phyloP scores from a whole-genome alignment of 2,113 vertebrate genomes.

The Lampris megalopsis region DNA sequence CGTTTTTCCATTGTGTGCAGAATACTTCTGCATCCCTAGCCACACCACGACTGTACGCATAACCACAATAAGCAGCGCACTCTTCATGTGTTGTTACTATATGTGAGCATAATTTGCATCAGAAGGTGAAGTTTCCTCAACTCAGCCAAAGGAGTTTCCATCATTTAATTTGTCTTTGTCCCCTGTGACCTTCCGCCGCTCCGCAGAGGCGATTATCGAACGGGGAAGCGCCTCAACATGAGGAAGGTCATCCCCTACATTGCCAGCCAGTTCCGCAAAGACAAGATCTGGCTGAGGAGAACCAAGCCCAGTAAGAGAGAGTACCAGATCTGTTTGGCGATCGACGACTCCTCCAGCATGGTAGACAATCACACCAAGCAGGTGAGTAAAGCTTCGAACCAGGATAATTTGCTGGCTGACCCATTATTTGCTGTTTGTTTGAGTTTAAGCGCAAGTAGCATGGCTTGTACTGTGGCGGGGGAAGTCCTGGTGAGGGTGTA shows the following conservation, averaged over 20 bases:
- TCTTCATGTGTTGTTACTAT: too few relatives aligned
- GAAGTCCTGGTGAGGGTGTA: too few relatives aligned
- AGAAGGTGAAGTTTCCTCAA: too few relatives aligned
- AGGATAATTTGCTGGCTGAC: not conserved
- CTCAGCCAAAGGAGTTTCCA: too few relatives aligned
- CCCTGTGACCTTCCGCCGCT: not conserved
- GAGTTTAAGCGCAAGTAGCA: too few relatives aligned
- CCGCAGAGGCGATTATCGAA: conserved; percentile 94
- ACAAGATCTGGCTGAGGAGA: conserved; percentile 98
- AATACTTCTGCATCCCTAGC: too few relatives aligned
- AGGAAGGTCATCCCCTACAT: conserved; percentile 98
- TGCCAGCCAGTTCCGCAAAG: conserved; percentile 97
- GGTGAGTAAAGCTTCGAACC: conserved; percentile 71
- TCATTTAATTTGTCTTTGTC: not conserved
- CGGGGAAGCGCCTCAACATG: conserved; percentile 97
- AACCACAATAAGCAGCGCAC: too few relatives aligned
- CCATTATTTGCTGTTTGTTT: too few relatives aligned
- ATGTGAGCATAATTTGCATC: too few relatives aligned
- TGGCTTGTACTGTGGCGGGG: too few relatives aligned
- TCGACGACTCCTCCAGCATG: conserved; percentile 99
- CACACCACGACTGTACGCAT: too few relatives aligned
- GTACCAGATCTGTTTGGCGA: conserved; percentile 96
- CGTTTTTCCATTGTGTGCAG: too few relatives aligned
- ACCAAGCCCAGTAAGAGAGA: conserved; percentile 97
- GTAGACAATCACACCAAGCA: conserved; percentile 98